A percentile compares a stretch with the other conserved stretches of the same genome.
These are phyloP conservation scores for Huso huso DNA, from an alignment of 2,797 vertebrate genomes.

Conservation along the genomic window DNA sequence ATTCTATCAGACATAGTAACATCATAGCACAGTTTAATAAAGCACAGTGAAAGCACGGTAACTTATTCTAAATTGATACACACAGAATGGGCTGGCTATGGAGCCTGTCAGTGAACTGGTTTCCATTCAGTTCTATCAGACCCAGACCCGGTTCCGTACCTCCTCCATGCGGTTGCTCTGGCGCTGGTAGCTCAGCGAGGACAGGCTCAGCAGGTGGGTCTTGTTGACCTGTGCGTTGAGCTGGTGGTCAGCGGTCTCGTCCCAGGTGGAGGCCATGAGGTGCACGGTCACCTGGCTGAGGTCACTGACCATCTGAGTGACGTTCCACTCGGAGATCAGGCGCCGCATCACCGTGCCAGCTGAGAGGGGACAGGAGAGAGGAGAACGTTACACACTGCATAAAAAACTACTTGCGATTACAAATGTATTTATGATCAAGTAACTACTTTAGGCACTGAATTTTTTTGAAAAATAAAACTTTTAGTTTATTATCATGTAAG, in stretches of 20 bases:
- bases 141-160: conserved; percentile 46
- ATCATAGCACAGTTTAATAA: no score
- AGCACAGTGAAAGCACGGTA: no score
- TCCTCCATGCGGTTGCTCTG: conserved; percentile 85
- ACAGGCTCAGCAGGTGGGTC: conserved; percentile 90
- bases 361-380: conserved; percentile 31
- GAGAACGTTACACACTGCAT: background rate
- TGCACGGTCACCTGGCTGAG: conserved; percentile 86
- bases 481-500: no score
- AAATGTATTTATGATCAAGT: background rate
- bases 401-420: background rate
- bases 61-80: no score
- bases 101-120: background rate
- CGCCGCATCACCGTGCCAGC: conserved; percentile 96
- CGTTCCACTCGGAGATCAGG: conserved; percentile 95
- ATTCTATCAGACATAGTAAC: no score
- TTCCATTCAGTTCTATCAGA: background rate
- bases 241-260: conserved; percentile 85
- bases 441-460: no score
- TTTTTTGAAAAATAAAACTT: no score
- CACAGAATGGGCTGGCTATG: background rate
- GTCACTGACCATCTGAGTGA: conserved; percentile 96
- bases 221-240: conserved; percentile 86
- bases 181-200: conserved; percentile 88
- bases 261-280: conserved; percentile 90